phyloP scores from a whole-genome alignment of 1,140 invertebrate genomes.

The Drosophila simulans region DNA sequence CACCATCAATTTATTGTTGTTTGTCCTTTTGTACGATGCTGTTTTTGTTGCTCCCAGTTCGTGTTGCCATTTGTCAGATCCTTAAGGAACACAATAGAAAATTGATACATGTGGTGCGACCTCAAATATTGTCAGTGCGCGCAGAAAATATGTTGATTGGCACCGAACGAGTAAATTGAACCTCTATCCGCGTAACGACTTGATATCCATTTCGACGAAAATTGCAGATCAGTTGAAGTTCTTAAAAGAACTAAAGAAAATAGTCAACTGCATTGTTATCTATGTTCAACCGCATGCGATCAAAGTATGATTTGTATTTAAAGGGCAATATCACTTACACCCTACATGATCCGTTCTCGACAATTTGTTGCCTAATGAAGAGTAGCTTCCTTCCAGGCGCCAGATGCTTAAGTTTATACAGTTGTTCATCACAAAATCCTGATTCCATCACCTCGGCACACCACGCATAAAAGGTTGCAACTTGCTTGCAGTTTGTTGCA shows the following conservation, averaged over 20 bases:
- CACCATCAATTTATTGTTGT: slow-evolving; percentile 71
- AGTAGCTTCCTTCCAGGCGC: slow-evolving; percentile 6
- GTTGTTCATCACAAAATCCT: slow-evolving; percentile 10
- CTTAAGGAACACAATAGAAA: slow-evolving; percentile 29
- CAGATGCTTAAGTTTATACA: slow-evolving; percentile 21
- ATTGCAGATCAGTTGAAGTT: neutral
- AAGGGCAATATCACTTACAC: neutral
- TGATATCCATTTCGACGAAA: neutral
- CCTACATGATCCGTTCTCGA: neutral
- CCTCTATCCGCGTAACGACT: neutral
- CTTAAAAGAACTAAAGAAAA: neutral
- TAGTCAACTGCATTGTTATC: too few relatives aligned
- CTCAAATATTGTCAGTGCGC: slow-evolving; percentile 12
- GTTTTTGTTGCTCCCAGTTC: slow-evolving; percentile 9
- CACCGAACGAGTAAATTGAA: slow-evolving; percentile 2
- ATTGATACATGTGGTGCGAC: slow-evolving; percentile 15
- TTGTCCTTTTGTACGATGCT: slow-evolving; percentile 24
- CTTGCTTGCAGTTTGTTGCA: slow-evolving; percentile 76
- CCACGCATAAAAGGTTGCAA: slow-evolving; percentile 69
- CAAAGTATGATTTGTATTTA: neutral
- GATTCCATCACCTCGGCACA: slow-evolving; percentile 35
- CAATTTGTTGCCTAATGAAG: slow-evolving; percentile 13
- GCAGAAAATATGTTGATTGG: slow-evolving; percentile 17
- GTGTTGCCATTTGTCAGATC: slow-evolving; percentile 47
- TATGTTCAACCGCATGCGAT: neutral